A percentile compares a stretch with the other conserved stretches of the same genome.
Conservation (phyloP, 1,140 invertebrate species). For the Contarinia nasturtii region DNA sequence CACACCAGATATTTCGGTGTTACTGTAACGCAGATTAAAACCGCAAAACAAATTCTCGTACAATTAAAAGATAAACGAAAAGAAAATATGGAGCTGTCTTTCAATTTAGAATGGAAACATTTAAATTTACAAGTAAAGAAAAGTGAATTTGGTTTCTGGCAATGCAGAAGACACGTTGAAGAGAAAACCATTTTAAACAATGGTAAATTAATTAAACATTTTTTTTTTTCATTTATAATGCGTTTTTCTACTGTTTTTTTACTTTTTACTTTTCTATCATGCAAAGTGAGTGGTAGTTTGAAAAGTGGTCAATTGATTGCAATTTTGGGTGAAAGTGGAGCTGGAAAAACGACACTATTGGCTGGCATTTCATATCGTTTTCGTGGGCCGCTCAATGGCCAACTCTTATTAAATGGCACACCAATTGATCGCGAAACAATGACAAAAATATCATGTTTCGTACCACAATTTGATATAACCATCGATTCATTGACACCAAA, state of each 20-base stretch:
- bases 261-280: no score
- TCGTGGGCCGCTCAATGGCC: constrained; percentile 35
- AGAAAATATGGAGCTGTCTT: constrained; percentile 5
- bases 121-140: not conserved
- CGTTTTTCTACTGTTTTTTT: not conserved
- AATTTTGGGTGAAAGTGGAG: constrained; percentile 39
- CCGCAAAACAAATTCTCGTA: no score
- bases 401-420: constrained; percentile 45
- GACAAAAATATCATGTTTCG: constrained; percentile 49
- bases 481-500: constrained; percentile 44
- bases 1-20: no score
- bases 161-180: not conserved
- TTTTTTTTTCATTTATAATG: not conserved
- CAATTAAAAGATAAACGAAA: no score
- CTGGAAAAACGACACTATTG: constrained; percentile 50
- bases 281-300: constrained; percentile 31
- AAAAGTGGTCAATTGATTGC: constrained; percentile 33
- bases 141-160: not conserved
- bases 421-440: constrained; percentile 36
- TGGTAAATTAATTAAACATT: not conserved
- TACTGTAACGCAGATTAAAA: no score
- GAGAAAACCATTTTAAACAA: not conserved
- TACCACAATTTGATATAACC: constrained; percentile 49
- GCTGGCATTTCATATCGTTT: constrained; percentile 44
- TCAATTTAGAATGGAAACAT: not conserved